Evolutionary conservation across 2,113 vertebrate genomes (phyloP), one percentile per base, ranked within the genome.

Genomic region (Nothobranchius furzeri): DNA sequence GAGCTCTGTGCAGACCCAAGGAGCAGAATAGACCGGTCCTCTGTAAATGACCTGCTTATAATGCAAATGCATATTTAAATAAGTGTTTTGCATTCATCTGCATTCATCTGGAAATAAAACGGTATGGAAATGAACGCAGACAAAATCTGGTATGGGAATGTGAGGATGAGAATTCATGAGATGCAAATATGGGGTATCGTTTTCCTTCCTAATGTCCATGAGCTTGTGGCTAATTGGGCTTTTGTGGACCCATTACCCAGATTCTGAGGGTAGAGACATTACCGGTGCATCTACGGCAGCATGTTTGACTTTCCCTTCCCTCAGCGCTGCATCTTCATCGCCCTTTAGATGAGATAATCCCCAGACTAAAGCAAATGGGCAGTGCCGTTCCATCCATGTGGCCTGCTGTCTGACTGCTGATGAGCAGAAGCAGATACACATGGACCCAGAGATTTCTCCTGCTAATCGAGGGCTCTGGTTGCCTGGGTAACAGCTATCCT

Each of bases 61-160:
- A 74, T 79, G 63, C 51, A 86, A 81, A 91, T 92, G 91, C 88
- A 90, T 93, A 93, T 93, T 91, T 91, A 93, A 93, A 93, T 91
- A 47, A 90, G 68, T 68, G 66, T 71, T 92, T 91, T 87, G 87
- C 91, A 92, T 93, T 79, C 70, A 90, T 89, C 89, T 88, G 84
- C 89, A 92, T 93, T 86, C 75, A 88, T 89, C 82, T 87, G 73
- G 70, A 89, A 87, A 92, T 86, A 66, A 88, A 87, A 60, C 81
- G 45, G 71, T 73, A 61, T 76, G 79, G 71, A 45, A 68, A 70
- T 53, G 71, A 61, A 73, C 73, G 54, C 35, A 60, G 64, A 81
- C 73, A 36, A 78, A 79, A 78, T 75, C 68, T 70, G 64, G 69
- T 76, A 79, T 79, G 58, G 74, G 74, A 75, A 70, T 64, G 56